Evolutionary conservation across 1,140 invertebrate species (phyloP).

Genomic region (Periplaneta americana): DNA sequence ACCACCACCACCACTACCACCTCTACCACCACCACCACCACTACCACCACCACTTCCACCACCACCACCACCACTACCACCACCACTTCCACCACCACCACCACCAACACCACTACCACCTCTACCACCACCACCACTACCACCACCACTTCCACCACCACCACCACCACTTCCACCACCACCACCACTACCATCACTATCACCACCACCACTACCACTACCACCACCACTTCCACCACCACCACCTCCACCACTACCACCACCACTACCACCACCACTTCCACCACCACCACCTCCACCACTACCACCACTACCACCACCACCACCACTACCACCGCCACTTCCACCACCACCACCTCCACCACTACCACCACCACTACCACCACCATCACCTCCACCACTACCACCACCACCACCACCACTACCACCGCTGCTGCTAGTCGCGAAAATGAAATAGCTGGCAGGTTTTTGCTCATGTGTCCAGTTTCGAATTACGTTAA

Average conservation of each 20-base stretch:
- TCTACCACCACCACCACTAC: neutral
- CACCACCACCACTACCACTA: neutral
- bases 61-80: neutral
- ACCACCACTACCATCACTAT: neutral
- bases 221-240: slow-evolving; percentile 5
- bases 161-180: neutral
- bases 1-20: too few species aligned
- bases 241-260: neutral
- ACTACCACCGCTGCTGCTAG: neutral
- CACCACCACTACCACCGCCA: slow-evolving; percentile 2
- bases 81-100: too few species aligned
- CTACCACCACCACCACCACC: neutral
- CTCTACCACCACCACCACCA: slow-evolving; percentile 1
- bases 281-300: neutral
- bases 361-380: too few species aligned
- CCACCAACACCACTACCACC: too few species aligned
- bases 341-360: too few species aligned
- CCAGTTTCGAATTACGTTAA: too few species aligned
- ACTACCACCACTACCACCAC: too few species aligned
- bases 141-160: neutral
- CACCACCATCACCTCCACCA: too few species aligned
- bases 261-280: neutral
- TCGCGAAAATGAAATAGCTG: too few species aligned
- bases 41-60: neutral
- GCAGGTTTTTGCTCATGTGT: too few species aligned